Conservation (phyloP, 2,113 vertebrate species). For the Eublepharis macularius region DNA sequence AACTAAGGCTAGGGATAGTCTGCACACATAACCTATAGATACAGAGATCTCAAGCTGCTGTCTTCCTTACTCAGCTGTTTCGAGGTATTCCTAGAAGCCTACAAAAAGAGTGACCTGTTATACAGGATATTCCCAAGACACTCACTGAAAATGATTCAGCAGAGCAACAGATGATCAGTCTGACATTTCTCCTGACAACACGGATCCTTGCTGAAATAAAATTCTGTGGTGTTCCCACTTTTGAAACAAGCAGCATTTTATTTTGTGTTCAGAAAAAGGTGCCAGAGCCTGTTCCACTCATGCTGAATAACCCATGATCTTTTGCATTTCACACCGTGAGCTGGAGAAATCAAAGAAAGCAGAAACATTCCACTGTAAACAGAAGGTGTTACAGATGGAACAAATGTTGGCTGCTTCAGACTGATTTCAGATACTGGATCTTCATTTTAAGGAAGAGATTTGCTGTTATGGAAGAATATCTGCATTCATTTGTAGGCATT, state of each 20-base stretch:
- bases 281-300: background rate
- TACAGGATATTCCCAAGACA: background rate
- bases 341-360: background rate
- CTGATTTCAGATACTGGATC: background rate
- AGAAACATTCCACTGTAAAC: background rate
- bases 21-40: background rate
- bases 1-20: background rate
- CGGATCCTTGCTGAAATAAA: background rate
- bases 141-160: background rate
- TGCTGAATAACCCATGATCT: background rate
- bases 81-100: background rate
- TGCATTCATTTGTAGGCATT: background rate
- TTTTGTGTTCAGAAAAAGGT: background rate
- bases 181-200: background rate
- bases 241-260: background rate
- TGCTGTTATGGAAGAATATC: background rate
- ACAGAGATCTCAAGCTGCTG: background rate
- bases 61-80: background rate
- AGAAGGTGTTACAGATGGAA: background rate
- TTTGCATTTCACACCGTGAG: background rate
- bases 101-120: background rate
- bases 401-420: background rate
- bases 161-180: slow-evolving; percentile 1
- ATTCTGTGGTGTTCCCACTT: background rate
- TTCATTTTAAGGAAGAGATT: background rate